Evolutionary conservation across 2,888 invertebrate species (phyloP).

Genomic region (Elmis aenea): DNA sequence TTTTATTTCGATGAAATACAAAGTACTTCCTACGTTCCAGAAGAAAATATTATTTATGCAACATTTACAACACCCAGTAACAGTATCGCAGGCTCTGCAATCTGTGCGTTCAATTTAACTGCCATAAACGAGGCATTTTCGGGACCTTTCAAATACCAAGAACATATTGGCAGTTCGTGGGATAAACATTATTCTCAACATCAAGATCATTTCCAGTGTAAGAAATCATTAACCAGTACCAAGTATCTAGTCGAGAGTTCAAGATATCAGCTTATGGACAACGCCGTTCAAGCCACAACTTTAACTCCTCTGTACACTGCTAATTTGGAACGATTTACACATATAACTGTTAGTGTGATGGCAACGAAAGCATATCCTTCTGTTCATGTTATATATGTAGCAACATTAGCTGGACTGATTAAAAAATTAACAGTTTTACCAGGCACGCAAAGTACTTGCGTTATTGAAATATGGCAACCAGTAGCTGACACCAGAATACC

Average conservation of each 20-base stretch:
- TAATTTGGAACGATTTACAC: slow-evolving; percentile 66
- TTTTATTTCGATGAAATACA: slow-evolving; percentile 89
- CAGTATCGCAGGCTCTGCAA: slow-evolving; percentile 85
- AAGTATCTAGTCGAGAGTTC: slow-evolving; percentile 56
- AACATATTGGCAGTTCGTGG: slow-evolving; percentile 72
- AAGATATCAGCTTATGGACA: slow-evolving; percentile 83
- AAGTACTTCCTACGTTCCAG: slow-evolving; percentile 70
- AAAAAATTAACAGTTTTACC: slow-evolving; percentile 78
- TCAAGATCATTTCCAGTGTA: slow-evolving; percentile 60
- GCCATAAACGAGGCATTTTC: slow-evolving; percentile 76
- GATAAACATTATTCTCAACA: slow-evolving; percentile 57
- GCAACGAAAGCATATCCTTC: slow-evolving; percentile 64
- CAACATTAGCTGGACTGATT: slow-evolving; percentile 69
- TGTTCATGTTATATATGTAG: slow-evolving; percentile 76
- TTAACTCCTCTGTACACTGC: slow-evolving; percentile 65
- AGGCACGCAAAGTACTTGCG: slow-evolving; percentile 65
- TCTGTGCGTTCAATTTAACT: slow-evolving; percentile 84
- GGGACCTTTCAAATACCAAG: slow-evolving; percentile 83
- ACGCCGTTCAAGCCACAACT: slow-evolving; percentile 72
- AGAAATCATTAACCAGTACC: slow-evolving; percentile 36
- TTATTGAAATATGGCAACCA: slow-evolving; percentile 80
- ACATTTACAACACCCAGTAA: slow-evolving; percentile 83
- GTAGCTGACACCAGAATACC: slow-evolving; percentile 52
- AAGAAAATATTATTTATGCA: slow-evolving; percentile 74
- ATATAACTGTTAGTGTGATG: slow-evolving; percentile 78